These are phyloP conservation scores for Notodonta dromedarius DNA, from an alignment of 2,888 invertebrate species.

Conservation along the genomic window DNA sequence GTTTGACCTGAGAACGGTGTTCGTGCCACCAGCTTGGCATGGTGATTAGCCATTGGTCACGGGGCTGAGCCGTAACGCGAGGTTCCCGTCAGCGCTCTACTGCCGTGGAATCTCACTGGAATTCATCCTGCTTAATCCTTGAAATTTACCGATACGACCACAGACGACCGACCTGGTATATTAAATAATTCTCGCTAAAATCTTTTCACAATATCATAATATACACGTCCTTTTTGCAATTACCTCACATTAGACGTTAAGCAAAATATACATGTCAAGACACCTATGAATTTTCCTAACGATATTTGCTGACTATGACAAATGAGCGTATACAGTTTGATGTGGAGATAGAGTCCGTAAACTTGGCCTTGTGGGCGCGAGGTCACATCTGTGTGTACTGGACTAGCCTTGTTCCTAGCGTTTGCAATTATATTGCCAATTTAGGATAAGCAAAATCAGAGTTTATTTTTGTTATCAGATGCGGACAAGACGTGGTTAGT, in stretches of 20 bases:
- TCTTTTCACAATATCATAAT: neutral
- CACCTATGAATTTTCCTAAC: constrained; percentile 24
- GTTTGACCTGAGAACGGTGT: constrained; percentile 24
- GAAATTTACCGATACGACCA: constrained; percentile 1
- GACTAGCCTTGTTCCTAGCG: neutral
- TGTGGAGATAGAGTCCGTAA: constrained; percentile 27
- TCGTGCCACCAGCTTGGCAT: constrained; percentile 38
- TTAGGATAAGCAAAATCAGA: neutral
- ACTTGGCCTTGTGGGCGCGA: constrained; percentile 22
- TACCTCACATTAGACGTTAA: constrained; percentile 17
- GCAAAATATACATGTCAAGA: constrained; percentile 22
- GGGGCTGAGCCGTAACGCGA: constrained; percentile 41
- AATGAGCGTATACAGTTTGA: constrained; percentile 30
- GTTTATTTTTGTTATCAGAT: neutral
- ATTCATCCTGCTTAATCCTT: constrained; percentile 27
- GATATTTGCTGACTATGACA: constrained; percentile 25
- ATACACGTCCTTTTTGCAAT: constrained; percentile 14
- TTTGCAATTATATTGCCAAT: neutral
- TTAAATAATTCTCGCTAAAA: neutral
- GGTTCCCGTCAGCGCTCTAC: constrained; percentile 30
- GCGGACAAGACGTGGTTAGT: too few relatives aligned
- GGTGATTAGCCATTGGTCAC: constrained; percentile 63
- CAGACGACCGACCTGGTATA: neutral
- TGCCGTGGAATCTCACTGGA: constrained; percentile 40
- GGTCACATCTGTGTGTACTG: constrained; percentile 27